phyloP scores from a whole-genome alignment of 2,888 invertebrate species.

The Chorisops tibialis region DNA sequence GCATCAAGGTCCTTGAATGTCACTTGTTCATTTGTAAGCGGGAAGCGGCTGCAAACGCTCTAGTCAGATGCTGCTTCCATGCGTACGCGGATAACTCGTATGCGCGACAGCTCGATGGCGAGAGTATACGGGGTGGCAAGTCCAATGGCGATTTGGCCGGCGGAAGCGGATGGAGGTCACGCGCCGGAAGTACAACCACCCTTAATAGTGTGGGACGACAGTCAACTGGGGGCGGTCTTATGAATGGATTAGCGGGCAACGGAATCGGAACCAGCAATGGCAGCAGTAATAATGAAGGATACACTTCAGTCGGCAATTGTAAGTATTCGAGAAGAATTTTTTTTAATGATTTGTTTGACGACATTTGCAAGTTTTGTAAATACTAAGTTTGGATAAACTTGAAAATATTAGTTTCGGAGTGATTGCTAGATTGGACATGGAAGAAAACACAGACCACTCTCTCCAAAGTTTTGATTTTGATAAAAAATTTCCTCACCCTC shows the following conservation, averaged over 20 bases:
- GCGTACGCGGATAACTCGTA: slow-evolving; percentile 96
- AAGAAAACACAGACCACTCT: too few species aligned
- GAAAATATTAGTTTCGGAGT: too few species aligned
- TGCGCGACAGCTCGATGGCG: slow-evolving; percentile 75
- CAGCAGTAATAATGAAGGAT: slow-evolving; percentile 48
- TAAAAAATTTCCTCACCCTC: too few species aligned
- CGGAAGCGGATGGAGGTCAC: slow-evolving; percentile 55
- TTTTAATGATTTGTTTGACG: too few species aligned
- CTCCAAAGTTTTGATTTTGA: too few species aligned
- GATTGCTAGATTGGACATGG: too few species aligned
- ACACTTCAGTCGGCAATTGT: slow-evolving; percentile 53
- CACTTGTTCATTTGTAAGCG: slow-evolving; percentile 98
- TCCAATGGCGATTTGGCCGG: slow-evolving; percentile 44
- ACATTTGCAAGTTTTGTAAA: too few species aligned
- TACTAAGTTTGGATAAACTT: too few species aligned
- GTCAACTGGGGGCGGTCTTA: slow-evolving; percentile 43
- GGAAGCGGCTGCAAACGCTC: slow-evolving; percentile 94
- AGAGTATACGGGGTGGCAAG: slow-evolving; percentile 54
- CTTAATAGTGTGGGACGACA: slow-evolving; percentile 58
- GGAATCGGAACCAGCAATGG: slow-evolving; percentile 40
- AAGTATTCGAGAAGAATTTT: too few species aligned
- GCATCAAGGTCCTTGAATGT: slow-evolving; percentile 97
- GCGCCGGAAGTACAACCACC: slow-evolving; percentile 60
- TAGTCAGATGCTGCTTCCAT: slow-evolving; percentile 96
- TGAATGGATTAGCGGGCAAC: slow-evolving; percentile 36